Evolutionary conservation across 92 coral and sea anemone genomes (phyloP), one percentile per base, ranked within the genome.

Genomic region (Ricordea florida): DNA sequence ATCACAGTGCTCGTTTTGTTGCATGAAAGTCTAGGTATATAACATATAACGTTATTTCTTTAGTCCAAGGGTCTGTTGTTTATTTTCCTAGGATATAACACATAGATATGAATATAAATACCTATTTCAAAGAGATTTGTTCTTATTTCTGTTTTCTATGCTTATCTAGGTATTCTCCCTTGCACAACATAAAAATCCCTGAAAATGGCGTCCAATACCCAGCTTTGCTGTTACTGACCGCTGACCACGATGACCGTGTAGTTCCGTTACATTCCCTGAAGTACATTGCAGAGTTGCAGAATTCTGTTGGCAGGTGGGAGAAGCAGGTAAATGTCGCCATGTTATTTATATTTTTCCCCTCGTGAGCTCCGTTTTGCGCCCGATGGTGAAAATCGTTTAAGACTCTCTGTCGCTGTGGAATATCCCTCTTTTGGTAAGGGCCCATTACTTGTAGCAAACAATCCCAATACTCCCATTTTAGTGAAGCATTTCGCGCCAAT

Each of bases 231-330:
- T 48, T 94, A 70, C 57, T 94, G 85, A 94, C 98, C 50, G 98
- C 98, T 91, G 98, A 94, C 83, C 98, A 94, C 11, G 98, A 94
- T 63, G 98, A 94, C 71, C 98, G 98, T 24, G 98, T 94, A 51
- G 98, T 94, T 7, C 98, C 98, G 17, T 72, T 94, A 2, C 98
- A 94, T 56, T 91, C 98, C n/a, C 72, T 88, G 52, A 94, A 94
- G 79, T 94, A 72, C 65, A 94, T 94, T 7, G 97, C 98, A 5
- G 74, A 92, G 78, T 67, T 94, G 22, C 98, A 94, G 16, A 92
- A 94, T 52, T 60, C 60, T 13, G 44, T 94, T 44, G 98, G 97
- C 42, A 70, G 79, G n/a, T 53, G 67, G 44, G 84, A 91, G 28
- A 73, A 88, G 17, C 98, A 94, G 88, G 98, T 94, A 73, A 17